Base-by-base conservation (phyloP, 1,140 invertebrate species). In the Lasioglossum albipes region DNA sequence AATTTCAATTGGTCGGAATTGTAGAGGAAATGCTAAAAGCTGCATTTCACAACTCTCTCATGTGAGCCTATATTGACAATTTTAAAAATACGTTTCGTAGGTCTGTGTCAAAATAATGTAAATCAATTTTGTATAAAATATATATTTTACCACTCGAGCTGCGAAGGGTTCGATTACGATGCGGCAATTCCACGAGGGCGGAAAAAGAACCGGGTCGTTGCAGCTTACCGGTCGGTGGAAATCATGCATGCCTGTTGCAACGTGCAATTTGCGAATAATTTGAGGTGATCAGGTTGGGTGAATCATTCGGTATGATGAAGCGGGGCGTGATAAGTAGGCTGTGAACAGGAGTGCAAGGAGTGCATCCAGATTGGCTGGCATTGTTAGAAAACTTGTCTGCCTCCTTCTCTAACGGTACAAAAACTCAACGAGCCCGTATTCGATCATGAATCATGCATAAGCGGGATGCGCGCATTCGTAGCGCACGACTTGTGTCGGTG, bases 361-460 rank as follows among this genome's bases (percentile, higher is more conserved):
- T 27, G 10, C 20, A 52, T 27, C 59, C 42, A 31, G 57, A 70
- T 36, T 22, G 31, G 7, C 10, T 18, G 9, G 45, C 22, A 66
- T 65, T 20, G 22, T 22, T 22, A 20, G n/a, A 57, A 22, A 73
- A 66, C 62, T 36, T n/a, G 49, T n/a, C 62, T 57, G 22, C 45
- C 45, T 49, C 45, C 45, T 20, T 52, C 49, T 22, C 27, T 78
- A 79, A 79, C 77, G 77, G 77, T 73, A 79, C 52, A 74, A 74
- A 74, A 70, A 74, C 73, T 65, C 77, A 79, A 65, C 9, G 69
- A 66, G 36, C 49, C 54, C 49, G 70, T 22, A 36, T 45, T 45
- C 42, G 69, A 54, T 79, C 77, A 59, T 79, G 77, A 79, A 74
- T 79, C 61, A 79, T 79, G 77, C 77, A 79, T 79, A 49, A n/a